Evolutionary conservation across 2,888 invertebrate species (phyloP), one percentile per base, ranked within the genome.

Genomic region (Napeogenes inachia): DNA sequence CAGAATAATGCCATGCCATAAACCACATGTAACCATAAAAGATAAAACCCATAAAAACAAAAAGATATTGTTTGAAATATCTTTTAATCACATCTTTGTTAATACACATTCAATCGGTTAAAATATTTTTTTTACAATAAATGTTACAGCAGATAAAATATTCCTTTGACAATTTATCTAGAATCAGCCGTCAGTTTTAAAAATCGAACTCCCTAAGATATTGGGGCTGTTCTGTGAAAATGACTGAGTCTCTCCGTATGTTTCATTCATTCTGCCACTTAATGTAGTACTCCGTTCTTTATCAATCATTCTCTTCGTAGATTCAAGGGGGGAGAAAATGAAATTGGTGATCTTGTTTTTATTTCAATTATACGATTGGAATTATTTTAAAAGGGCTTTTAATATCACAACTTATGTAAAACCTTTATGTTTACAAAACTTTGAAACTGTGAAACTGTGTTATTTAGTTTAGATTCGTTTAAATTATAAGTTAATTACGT

Each of bases 281-380:
- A 72, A 69, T 70, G 66, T 70, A 67, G 65, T 68, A 68, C 67
- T 69, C 68, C 74, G 70, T 81, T 75, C 79, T 84, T 76, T 77
- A 79, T 84, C 84, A 84, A 81, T 82, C 83, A 81, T 75, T 76
- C 70, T 76, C 70, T 68, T 73, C 70, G 74, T 73, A 76, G 81
- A 82, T 82, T 75, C 77, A 82, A 84, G 82, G 78, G 72, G 82
- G 80, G 79, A 78, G 77, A 77, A 78, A 79, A 78, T 73, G 73
- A 80, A 80, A 80, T 78, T 73, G 72, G 77, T 73, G 79, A 77
- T 73, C 68, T 69, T 69, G 67, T 65, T 71, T 66, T 68, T 63
- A 61, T 62, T 61, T 61, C 67, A 71, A 64, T 56, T 65, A 66
- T 69, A 73, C 66, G 62, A 57, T 69, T 69, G 67, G 59, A 65